Evolutionary conservation across 2,888 invertebrate species (phyloP), one percentile per base, ranked within the genome.

Genomic region (Chloroclysta siterata): DNA sequence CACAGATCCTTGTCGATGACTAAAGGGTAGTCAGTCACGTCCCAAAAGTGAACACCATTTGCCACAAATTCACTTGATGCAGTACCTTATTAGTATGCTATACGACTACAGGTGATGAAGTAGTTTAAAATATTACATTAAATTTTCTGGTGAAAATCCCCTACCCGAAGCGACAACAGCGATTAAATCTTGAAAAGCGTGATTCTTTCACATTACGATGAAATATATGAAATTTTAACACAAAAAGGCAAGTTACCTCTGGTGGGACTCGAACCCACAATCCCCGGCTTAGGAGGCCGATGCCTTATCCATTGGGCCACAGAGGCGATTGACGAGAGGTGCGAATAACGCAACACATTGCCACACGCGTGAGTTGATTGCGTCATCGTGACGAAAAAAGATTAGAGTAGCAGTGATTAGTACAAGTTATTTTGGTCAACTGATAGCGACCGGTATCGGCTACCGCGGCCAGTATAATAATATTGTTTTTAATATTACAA

Each of bases 221-320:
- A 33, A 33, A 33, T 33, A 33, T 33, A 8, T 8, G 1, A 33
- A 33, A 6, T 29, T 53, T 33, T 41, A 22, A 64, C 68, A 72
- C 82, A 86, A 88, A 88, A 88, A 87, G 60, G 47, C 36, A 48
- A 10, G 69, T 72, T 96, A 96, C 96, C 96, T 96, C 96, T 95
- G 96, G 95, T 95, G 96, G 95, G 96, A 96, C 95, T 96, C 96
- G 96, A 96, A 96, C 95, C 95, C 95, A 95, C 95, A 95, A 95
- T 95, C 95, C 95, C 95, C 95, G 95, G 95, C 95, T 95, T 95
- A 96, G 95, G 95, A 95, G 95, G 95, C 95, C 95, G 95, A 95
- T 95, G 95, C 95, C 95, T 95, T 95, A 95, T 95, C 95, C 95
- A 95, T 95, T 95, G 95, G 95, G 95, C 95, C 95, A 95, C 95